Evolutionary conservation across 2,113 vertebrate species (phyloP).

Genomic region (Neolamprologus devosi): DNA sequence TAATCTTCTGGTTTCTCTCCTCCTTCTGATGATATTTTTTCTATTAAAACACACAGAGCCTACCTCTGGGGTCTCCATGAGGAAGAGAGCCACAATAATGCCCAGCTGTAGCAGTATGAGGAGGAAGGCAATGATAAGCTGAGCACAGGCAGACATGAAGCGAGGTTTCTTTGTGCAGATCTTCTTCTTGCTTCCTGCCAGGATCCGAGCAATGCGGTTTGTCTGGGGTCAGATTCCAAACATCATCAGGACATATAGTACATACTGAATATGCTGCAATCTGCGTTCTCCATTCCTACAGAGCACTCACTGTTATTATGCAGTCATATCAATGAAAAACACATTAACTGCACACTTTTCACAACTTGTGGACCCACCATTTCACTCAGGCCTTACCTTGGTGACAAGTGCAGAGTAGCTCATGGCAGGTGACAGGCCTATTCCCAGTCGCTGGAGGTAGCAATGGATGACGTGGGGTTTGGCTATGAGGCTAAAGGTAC

Average conservation of each 20-base stretch:
- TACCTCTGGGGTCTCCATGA: conserved; percentile 86
- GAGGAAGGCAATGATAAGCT: conserved; percentile 92
- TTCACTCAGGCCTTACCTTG: conserved; percentile 26
- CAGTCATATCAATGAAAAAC: neutral
- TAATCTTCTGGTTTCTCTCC: neutral
- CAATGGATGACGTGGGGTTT: conserved; percentile 91
- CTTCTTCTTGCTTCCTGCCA: conserved; percentile 98
- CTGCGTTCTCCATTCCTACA: neutral
- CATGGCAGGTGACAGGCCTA: conserved; percentile 93
- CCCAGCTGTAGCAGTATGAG: conserved; percentile 92
- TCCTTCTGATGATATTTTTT: neutral
- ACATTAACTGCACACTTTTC: neutral
- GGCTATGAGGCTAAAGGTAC: conserved; percentile 93
- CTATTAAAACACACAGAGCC: neutral
- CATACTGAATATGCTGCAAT: neutral
- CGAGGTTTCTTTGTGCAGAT: conserved; percentile 98
- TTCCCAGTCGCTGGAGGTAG: conserved; percentile 92
- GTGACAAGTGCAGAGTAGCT: conserved; percentile 66
- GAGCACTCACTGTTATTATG: neutral
- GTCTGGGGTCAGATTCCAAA: conserved; percentile 61
- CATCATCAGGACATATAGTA: neutral
- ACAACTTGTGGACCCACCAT: neutral
- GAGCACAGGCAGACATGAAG: conserved; percentile 98
- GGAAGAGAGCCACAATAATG: conserved; percentile 94
- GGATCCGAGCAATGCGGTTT: conserved; percentile 94